These are phyloP conservation scores for Caenorhabditis sp. DNA, from an alignment of 2,888 invertebrate genomes.

Conservation along the genomic window DNA sequence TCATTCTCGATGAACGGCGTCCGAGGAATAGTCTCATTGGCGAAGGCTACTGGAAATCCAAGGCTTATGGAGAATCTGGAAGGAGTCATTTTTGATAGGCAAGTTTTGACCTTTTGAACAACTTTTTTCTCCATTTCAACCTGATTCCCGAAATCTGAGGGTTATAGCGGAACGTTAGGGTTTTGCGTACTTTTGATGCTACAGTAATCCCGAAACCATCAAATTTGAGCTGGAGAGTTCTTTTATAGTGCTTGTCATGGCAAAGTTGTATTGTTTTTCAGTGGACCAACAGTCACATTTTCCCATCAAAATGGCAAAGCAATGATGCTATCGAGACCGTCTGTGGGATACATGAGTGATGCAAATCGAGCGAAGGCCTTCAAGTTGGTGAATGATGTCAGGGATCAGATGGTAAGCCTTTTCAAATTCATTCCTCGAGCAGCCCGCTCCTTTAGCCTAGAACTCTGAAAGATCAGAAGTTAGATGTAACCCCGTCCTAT, in stretches of 20 bases:
- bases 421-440: too few relatives aligned
- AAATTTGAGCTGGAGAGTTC: too few relatives aligned
- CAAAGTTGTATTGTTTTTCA: conserved; percentile 9
- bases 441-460: too few relatives aligned
- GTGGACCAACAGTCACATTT: conserved; percentile 62
- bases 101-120: neutral
- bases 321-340: conserved; percentile 66
- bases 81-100: conserved; percentile 71
- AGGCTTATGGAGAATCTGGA: conserved; percentile 56
- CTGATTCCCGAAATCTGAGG: too few relatives aligned
- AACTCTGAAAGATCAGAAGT: too few relatives aligned
- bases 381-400: neutral
- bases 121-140: too few relatives aligned
- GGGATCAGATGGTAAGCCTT: conserved; percentile 18
- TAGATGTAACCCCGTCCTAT: too few relatives aligned
- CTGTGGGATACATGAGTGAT: conserved; percentile 26
- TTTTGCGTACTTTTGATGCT: too few relatives aligned
- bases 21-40: conserved; percentile 63
- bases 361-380: neutral
- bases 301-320: conserved; percentile 62
- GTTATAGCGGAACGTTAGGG: too few relatives aligned
- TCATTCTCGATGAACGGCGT: conserved; percentile 71
- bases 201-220: too few relatives aligned
- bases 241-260: too few relatives aligned
- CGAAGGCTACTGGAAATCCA: conserved; percentile 55